Evolutionary conservation across 2,113 vertebrate species (phyloP).

Genomic region (Cynoglossus semilaevis): DNA sequence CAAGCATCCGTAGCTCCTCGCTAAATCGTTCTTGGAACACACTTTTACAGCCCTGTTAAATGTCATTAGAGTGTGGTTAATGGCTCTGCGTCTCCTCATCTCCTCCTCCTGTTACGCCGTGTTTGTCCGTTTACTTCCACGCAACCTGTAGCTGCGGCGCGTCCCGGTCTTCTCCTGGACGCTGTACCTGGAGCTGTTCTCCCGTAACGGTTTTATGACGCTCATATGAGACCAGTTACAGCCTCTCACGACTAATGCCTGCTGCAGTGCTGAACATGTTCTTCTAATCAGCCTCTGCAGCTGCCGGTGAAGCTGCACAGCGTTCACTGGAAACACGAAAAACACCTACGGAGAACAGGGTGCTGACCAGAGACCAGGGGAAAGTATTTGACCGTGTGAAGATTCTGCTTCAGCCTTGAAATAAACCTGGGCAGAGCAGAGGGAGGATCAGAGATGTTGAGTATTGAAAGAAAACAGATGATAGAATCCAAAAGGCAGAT

Average conservation of each 20-base stretch:
- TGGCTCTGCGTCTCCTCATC: slow-evolving; percentile 1
- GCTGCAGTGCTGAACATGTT: too few relatives aligned
- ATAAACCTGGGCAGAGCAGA: background rate
- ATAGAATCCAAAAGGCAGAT: background rate
- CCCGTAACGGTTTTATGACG: slow-evolving; percentile 20
- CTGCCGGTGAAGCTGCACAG: slow-evolving; percentile 10
- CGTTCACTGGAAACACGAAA: background rate
- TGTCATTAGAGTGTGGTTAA: slow-evolving; percentile 24
- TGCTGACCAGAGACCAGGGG: slow-evolving; percentile 19
- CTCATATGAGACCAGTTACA: slow-evolving; percentile 48
- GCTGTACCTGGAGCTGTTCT: slow-evolving; percentile 27
- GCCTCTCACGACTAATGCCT: slow-evolving; percentile 29
- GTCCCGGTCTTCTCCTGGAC: slow-evolving; percentile 3
- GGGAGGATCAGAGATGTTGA: background rate
- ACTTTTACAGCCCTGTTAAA: slow-evolving; percentile 52
- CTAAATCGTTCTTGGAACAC: slow-evolving; percentile 30
- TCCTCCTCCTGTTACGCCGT: slow-evolving; percentile 16
- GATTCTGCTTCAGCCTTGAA: background rate
- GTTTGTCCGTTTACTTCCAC: background rate
- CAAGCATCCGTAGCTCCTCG: slow-evolving; percentile 28
- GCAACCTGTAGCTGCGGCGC: slow-evolving; percentile 29
- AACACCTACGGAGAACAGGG: slow-evolving; percentile 16
- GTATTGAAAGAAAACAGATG: slow-evolving; percentile 3
- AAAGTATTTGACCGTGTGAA: slow-evolving; percentile 3
- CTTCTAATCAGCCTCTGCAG: slow-evolving; percentile 36